A percentile compares a stretch with the other conserved stretches of the same genome.
Conservation (phyloP, 1,140 invertebrate genomes). For the Drosophila nigrodunni region DNA sequence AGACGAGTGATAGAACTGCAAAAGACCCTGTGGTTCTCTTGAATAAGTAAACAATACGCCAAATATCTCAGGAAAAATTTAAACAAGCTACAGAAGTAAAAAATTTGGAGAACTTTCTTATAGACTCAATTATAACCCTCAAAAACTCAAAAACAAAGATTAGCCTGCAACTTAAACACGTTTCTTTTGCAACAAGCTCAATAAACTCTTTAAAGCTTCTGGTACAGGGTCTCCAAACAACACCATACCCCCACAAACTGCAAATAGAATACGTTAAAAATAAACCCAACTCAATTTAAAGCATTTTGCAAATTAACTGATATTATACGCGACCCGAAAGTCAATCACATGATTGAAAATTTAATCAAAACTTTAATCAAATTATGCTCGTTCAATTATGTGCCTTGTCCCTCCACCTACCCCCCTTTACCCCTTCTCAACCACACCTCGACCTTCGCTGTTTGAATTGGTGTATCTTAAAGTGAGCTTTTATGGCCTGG, state of each 20-base stretch:
- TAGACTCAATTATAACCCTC: too few relatives aligned
- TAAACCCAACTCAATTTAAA: constrained; percentile 35
- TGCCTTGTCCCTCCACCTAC: not conserved
- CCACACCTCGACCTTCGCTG: too few relatives aligned
- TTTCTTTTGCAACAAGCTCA: too few relatives aligned
- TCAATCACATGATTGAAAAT: constrained; percentile 14
- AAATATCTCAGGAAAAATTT: too few relatives aligned
- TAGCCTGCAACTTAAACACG: too few relatives aligned
- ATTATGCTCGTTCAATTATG: constrained; percentile 25
- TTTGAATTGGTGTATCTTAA: not conserved
- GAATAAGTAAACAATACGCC: too few relatives aligned
- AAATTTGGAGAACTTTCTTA: too few relatives aligned
- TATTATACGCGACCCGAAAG: not conserved
- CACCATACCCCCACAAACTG: constrained; percentile 1
- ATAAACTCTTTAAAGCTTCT: too few relatives aligned
- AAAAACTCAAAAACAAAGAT: too few relatives aligned
- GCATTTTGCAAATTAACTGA: constrained; percentile 1
- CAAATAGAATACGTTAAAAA: constrained; percentile 73
- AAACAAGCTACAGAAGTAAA: too few relatives aligned
- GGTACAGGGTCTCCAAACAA: constrained; percentile 9
- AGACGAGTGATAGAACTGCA: too few relatives aligned
- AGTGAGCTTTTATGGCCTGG: constrained; percentile 36
- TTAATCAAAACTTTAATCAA: constrained; percentile 25
- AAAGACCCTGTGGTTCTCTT: too few relatives aligned
- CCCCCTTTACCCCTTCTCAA: not conserved